These are phyloP conservation scores for Leptinotarsa defecta DNA, from an alignment of 1,140 invertebrate species.

Conservation along the genomic window DNA sequence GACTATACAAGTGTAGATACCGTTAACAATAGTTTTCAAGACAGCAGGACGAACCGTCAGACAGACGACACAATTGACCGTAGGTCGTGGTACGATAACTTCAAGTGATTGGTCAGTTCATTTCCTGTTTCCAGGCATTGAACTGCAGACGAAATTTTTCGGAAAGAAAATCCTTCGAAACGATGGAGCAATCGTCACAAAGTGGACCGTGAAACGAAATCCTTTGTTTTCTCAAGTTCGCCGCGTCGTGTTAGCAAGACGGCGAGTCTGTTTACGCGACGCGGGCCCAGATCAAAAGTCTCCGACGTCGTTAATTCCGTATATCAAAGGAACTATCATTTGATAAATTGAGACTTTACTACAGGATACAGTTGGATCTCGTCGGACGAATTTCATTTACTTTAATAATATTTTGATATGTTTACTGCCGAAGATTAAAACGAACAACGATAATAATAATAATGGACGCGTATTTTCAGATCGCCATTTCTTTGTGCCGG, in stretches of 20 bases:
- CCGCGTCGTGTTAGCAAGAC: slow-evolving; percentile 36
- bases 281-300: slow-evolving; percentile 47
- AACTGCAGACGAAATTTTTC: too few species aligned
- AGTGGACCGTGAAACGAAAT: slow-evolving; percentile 48
- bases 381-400: slow-evolving; percentile 47
- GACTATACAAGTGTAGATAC: too few species aligned
- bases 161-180: too few species aligned
- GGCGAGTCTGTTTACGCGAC: slow-evolving; percentile 49
- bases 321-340: slow-evolving; percentile 53
- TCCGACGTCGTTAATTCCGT: slow-evolving; percentile 49
- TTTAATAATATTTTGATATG: slow-evolving; percentile 54
- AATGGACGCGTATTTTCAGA: not conserved
- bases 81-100: too few species aligned
- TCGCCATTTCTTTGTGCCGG: not conserved
- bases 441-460: not conserved
- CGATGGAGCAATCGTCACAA: too few species aligned
- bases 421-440: slow-evolving; percentile 31
- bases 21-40: too few species aligned
- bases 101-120: too few species aligned
- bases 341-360: slow-evolving; percentile 53
- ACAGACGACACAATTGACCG: too few species aligned
- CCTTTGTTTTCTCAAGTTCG: slow-evolving; percentile 52
- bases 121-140: too few species aligned
- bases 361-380: slow-evolving; percentile 53
- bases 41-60: too few species aligned